Base-by-base conservation (phyloP, 2,888 invertebrate species). In the Sarcophaga carnaria region DNA sequence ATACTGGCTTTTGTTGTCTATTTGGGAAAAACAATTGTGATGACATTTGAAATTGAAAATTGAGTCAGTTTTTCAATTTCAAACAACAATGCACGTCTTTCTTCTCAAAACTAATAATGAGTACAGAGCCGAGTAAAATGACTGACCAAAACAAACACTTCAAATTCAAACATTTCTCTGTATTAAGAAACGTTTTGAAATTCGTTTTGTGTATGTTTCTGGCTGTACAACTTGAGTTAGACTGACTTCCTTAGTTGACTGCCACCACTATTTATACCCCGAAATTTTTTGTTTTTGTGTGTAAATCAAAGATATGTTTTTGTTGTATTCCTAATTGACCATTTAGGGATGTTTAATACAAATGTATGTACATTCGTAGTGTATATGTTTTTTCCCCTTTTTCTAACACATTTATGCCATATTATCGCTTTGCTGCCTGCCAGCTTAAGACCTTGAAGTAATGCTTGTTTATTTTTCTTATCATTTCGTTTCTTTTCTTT, bases 211-310 rank as follows among this genome's bases (percentile, higher is more conserved):
- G 62, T 62, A 69, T 47, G 8, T 47, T 37, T 62, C n/a, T 82
- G 60, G 62, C 25, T 71, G 71, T 74, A 70, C 37, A 37, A 8
- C 37, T 37, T 85, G 83, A 87, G 79, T 87, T 81, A 76, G 71
- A 88, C 88, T 88, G 75, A 88, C 76, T 87, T 87, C 66, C 74
- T 25, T 4, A 70, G 69, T 22, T 45, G 67, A 67, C 70, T 70
- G 12, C 5, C 2, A 10, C 49, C 27, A 2, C 71, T 83, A 80
- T 88, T 88, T 88, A 88, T 88, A 87, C 71, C 17, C 8, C 59
- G 11, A 1, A 12, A 2, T 11, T 10, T 60, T 22, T 12, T 14
- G 8, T 5, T 66, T 66, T 66, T 5, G 17, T 59, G 17, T 59
- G 6, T 14, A 59, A 59, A 49, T 67, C n/a, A 14, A 37, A 37